A percentile compares a stretch with the other conserved stretches of the same genome.
Evolutionary conservation across 2,888 invertebrate species (phyloP).

Genomic region (Dryocosmus kuriphilus): DNA sequence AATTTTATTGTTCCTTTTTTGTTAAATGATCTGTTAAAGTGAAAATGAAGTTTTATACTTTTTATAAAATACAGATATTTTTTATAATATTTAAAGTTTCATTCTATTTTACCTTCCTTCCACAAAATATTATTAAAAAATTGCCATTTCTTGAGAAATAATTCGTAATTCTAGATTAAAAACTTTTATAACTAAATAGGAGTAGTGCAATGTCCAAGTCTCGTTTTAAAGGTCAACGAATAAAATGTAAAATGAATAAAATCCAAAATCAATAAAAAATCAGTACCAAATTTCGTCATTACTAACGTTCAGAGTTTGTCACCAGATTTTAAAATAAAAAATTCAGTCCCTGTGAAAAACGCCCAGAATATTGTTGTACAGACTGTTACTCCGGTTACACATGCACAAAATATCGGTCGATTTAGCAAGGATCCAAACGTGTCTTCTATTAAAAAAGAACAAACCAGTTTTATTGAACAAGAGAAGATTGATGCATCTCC

Average conservation of each 20-base stretch:
- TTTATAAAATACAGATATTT: background rate
- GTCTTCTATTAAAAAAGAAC: background rate
- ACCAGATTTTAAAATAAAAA: background rate
- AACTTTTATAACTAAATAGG: background rate
- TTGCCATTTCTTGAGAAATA: no score
- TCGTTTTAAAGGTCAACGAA: no score
- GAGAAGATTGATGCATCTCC: background rate
- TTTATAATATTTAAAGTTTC: background rate
- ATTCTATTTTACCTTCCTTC: background rate
- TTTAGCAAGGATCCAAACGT: background rate
- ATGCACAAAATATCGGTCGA: background rate
- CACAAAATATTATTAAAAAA: background rate
- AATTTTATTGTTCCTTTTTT: background rate
- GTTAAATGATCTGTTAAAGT: background rate
- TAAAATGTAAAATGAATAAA: no score
- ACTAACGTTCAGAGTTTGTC: no score
- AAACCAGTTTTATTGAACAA: background rate
- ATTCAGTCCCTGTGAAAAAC: background rate
- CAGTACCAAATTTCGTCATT: slow-evolving; percentile 22
- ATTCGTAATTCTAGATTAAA: no score
- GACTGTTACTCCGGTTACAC: no score
- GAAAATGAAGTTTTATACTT: background rate
- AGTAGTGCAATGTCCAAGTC: no score
- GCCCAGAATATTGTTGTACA: no score
- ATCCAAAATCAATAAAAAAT: no score